These are phyloP conservation scores for Isotomurus palustris DNA, from an alignment of 2,888 invertebrate species.

Conservation along the genomic window DNA sequence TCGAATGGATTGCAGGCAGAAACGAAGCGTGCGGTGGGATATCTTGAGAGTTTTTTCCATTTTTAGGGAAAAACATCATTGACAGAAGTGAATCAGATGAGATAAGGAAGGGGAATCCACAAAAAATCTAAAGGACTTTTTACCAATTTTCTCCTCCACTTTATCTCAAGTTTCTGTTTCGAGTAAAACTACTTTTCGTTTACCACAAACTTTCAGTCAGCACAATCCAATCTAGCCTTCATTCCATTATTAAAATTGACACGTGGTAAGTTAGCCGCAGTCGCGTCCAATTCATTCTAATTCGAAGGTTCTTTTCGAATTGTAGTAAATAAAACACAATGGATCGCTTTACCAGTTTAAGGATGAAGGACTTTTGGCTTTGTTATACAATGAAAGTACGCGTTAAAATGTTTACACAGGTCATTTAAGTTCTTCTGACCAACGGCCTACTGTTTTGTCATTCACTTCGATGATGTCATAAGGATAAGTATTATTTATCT, in stretches of 20 bases:
- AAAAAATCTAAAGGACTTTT: slow-evolving; percentile 33
- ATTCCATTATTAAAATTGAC: slow-evolving; percentile 46
- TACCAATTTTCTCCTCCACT: slow-evolving; percentile 33
- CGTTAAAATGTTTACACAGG: too few relatives aligned
- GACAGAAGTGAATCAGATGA: slow-evolving; percentile 29
- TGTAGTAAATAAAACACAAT: too few relatives aligned
- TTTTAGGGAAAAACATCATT: slow-evolving; percentile 31
- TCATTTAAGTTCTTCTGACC: too few relatives aligned
- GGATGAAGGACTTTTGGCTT: too few relatives aligned
- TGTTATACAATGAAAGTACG: too few relatives aligned
- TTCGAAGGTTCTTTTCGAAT: too few relatives aligned
- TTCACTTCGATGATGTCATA: too few relatives aligned
- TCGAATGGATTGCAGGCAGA: too few relatives aligned
- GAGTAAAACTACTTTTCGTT: slow-evolving; percentile 15
- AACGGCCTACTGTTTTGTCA: too few relatives aligned
- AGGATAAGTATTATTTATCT: too few relatives aligned
- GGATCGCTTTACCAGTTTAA: too few relatives aligned
- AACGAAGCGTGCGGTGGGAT: too few relatives aligned
- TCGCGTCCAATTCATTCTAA: slow-evolving; percentile 21
- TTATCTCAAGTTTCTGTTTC: slow-evolving; percentile 3
- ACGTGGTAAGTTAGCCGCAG: slow-evolving; percentile 40
- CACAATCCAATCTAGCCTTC: slow-evolving; percentile 12
- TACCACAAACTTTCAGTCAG: slow-evolving; percentile 2
- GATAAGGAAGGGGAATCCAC: slow-evolving; percentile 17
- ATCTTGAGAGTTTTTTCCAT: slow-evolving; percentile 16